A percentile compares a stretch with the other conserved stretches of the same genome.
These are phyloP conservation scores for Psylliodes chrysocephalus DNA, from an alignment of 2,888 invertebrate genomes.

Conservation along the genomic window DNA sequence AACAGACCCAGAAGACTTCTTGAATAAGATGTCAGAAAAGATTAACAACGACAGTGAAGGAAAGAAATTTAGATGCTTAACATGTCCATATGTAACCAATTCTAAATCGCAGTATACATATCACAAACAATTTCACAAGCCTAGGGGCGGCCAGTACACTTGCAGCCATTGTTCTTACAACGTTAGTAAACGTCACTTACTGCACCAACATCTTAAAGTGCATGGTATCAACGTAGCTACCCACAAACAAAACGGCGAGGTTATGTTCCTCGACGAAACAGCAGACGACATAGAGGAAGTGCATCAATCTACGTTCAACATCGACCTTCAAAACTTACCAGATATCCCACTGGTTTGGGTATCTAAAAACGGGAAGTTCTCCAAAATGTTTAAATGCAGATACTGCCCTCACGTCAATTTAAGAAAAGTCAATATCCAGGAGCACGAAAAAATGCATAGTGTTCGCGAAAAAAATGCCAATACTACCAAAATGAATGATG, in stretches of 20 bases:
- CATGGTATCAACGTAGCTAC: conserved; percentile 71
- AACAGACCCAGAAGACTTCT: conserved; percentile 69
- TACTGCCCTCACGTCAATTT: conserved; percentile 86
- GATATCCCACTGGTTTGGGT: conserved; percentile 83
- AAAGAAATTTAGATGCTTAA: conserved; percentile 80
- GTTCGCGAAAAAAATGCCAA: conserved; percentile 59
- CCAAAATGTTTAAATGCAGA: conserved; percentile 86
- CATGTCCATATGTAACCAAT: conserved; percentile 87
- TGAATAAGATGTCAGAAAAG: conserved; percentile 62
- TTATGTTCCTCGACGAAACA: conserved; percentile 56
- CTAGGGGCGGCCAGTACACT: conserved; percentile 79
- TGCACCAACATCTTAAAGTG: conserved; percentile 85
- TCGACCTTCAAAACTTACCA: conserved; percentile 66
- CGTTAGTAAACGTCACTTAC: conserved; percentile 80
- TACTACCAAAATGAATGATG: conserved; percentile 61
- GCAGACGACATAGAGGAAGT: conserved; percentile 59
- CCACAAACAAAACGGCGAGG: conserved; percentile 58
- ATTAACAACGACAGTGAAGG: conserved; percentile 57
- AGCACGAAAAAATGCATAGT: conserved; percentile 85
- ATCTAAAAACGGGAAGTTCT: conserved; percentile 75
- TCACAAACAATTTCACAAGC: conserved; percentile 86
- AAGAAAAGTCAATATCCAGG: conserved; percentile 81
- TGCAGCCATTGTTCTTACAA: conserved; percentile 86
- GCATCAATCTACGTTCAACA: conserved; percentile 38
- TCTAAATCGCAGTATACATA: conserved; percentile 88